Base-by-base conservation (phyloP, 2,888 invertebrate species). In the Petrophora chlorosata region DNA sequence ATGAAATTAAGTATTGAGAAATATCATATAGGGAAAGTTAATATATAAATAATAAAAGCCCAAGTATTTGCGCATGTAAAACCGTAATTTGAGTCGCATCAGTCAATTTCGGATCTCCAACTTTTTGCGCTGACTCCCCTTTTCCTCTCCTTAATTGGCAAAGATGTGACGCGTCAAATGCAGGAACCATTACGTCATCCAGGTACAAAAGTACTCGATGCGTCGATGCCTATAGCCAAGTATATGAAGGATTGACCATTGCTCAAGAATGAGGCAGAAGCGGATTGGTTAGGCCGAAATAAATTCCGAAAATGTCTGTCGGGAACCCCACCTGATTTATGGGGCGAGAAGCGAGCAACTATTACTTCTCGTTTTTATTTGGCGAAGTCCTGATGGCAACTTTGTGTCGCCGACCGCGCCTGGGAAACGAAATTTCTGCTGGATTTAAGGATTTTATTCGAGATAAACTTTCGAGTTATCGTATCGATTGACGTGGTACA, bases 261-360 rank as follows among this genome's bases (percentile, higher is more conserved):
- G 56, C 59, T 54, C 50, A 50, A 57, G 57, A 56, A 49, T 52
- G 55, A 59, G 47, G 42, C 49, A 33, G 50, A 52, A 46, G 59
- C 60, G 61, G 34, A 39, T 59, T 50, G 62, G 57, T 50, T 48
- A 65, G 65, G 61, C 73, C 76, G 65, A 79, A 85, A 87, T 86
- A 83, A 86, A 88, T 88, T 87, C 86, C 82, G 53, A 74, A 79
- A 79, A 80, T 82, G 85, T 80, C 76, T 67, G 74, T 72, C 76
- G 73, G 67, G 23, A 35, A 62, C 67, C 63, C 63, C 60, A 59
- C 59, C 78, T 88, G 89, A 90, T 90, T 90, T 90, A 90, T 89
- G 78, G 82, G 67, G 75, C 78, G 79, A 79, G 80, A 75, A 75
- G 64, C 63, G 57, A 65, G 76, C 73, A 79, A 87, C 87, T 87